Evolutionary conservation across 64 coral and sea anemone species (phyloP).

Genomic region (Orbicella faveolata): DNA sequence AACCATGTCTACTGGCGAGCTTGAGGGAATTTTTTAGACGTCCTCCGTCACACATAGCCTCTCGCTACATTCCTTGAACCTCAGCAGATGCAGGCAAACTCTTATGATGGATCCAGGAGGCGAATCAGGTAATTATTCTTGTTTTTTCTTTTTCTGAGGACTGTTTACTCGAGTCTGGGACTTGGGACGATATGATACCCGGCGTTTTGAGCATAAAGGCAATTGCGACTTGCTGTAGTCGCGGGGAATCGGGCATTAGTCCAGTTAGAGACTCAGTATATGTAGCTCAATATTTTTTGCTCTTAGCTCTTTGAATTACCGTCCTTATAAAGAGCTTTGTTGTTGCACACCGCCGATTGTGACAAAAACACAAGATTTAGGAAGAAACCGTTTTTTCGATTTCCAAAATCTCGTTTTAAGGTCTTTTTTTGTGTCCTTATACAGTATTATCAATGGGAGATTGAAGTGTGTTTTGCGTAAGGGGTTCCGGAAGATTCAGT

Average conservation of each 20-base stretch:
- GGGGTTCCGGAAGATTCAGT: slow-evolving; percentile 26
- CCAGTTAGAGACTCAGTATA: background rate
- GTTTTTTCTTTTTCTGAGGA: background rate
- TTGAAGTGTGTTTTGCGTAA: slow-evolving; percentile 12
- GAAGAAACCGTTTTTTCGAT: background rate
- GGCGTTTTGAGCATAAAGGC: background rate
- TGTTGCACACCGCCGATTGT: background rate
- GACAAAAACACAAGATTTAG: background rate
- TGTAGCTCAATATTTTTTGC: slow-evolving; percentile 14
- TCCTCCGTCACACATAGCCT: background rate
- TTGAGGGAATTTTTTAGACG: slow-evolving; percentile 22
- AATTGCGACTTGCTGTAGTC: background rate
- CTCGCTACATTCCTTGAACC: slow-evolving; percentile 26
- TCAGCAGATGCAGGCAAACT: slow-evolving; percentile 24
- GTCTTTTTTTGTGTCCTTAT: background rate
- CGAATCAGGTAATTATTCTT: background rate
- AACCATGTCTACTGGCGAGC: slow-evolving; percentile 6
- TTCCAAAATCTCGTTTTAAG: background rate
- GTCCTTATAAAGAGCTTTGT: background rate
- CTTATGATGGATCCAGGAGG: slow-evolving; percentile 1
- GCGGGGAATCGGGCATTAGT: background rate
- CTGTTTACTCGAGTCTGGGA: background rate
- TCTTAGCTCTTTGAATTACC: background rate
- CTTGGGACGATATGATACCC: background rate
- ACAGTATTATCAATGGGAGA: background rate